Evolutionary conservation across 2,113 vertebrate species (phyloP), one percentile per base, ranked within the genome.

Genomic region (Atrichornis clamosus): DNA sequence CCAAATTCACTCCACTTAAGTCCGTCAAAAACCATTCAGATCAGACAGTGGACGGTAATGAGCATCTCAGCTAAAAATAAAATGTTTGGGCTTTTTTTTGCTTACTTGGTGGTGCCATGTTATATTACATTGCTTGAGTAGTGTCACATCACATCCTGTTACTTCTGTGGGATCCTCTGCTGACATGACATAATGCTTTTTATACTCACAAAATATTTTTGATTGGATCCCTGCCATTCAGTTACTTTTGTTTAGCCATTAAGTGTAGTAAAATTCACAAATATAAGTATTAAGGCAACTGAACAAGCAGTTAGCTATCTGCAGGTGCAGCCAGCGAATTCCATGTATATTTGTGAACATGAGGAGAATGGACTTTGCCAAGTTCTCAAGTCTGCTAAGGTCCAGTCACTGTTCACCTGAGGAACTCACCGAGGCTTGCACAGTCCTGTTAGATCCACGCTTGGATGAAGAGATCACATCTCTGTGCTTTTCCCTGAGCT

Each of bases 21-120:
- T 87, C 94, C 65, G 74, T 95, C 96, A 95, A 95, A 93, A 95
- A 96, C 87, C 93, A 96, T 96, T 88, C 91, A 60, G 82, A 89
- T 97, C 95, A 97, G 92, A 50, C 76, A 81, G 8, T 55, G 83
- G 91, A 95, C 8, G 17, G 83, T 97, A 97, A 97, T 93, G 94
- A 97, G 90, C 95, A 75, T 96, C 96, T 90, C 90, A 94, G 94
- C 96, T 97, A 93, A 95, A 97, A 97, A 97, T 95, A 97, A 96
- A 88, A 90, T 83, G 94, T 96, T 97, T 95, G 90, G 88, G 47
- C 44, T 63, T 93, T 95, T 95, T 96, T 96, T 96, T 96, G 96
- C 95, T 97, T 95, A 90, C 96, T 96, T 92, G 84, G 93, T 96
- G 76, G 91, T 96, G 95, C 96, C 97, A 93, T 91, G 89, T 97